Evolutionary conservation across 2,113 vertebrate genomes (phyloP), one percentile per base, ranked within the genome.

Genomic region (Corythaixoides concolor): DNA sequence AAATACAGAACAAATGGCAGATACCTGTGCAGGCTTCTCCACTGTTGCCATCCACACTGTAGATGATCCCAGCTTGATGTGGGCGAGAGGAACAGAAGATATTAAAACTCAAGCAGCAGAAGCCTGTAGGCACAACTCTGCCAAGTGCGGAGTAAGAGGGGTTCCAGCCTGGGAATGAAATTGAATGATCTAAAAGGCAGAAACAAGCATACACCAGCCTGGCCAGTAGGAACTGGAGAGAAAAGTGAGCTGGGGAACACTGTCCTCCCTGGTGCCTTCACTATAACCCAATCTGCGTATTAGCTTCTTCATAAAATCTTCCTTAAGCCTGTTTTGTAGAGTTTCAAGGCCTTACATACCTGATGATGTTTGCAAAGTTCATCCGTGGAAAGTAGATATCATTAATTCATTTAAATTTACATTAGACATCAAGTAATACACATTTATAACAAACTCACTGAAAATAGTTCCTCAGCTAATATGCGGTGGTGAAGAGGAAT

Each of bases 1-100:
- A 96, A 92, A 88, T 47, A 81, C 52, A 39, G 78, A 83, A 85
- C 52, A 86, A 93, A 91, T 83, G 50, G 89, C 28, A 79, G 55
- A 75, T 79, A 88, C 70, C 93, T 92, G 81, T 56, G 60, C 52
- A 62, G 70, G 76, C 66, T 88, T 94, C 88, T 91, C 69, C 58
- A 37, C 37, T 75, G 69, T 52, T 90, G 58, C 78, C 66, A 79
- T 76, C 66, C 63, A 39, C 66, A 28, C 55, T 86, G 55, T 79
- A 78, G 39, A 39, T 39, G 39, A 39, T 39, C 59, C 37, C 78
- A 83, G 74, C n/a, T 77, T 83, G 50, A 56, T 69, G 67, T 88
- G 88, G 53, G 43, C 1, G 3, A 88, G 62, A 28, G 56, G 35
- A 86, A 49, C 37, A 68, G 45, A 59, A 89, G 28, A 45, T 49